These are phyloP conservation scores for Anolis apletophallus DNA, from an alignment of 2,797 vertebrate genomes.

Conservation along the genomic window DNA sequence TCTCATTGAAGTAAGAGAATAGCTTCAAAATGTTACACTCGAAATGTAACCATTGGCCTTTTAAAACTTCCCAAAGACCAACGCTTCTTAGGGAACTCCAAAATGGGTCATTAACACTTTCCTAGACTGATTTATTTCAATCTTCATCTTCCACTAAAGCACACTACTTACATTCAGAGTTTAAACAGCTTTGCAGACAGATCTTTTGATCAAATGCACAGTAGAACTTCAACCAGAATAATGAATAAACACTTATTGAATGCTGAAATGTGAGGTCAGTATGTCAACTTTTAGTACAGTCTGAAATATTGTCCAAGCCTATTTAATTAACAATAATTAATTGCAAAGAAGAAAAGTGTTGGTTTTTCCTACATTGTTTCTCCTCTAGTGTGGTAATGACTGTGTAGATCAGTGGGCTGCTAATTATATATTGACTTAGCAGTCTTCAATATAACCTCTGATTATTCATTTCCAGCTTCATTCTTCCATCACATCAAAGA, in stretches of 20 bases:
- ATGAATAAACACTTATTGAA: constrained; percentile 47
- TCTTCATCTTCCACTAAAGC: neutral
- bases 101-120: neutral
- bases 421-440: constrained; percentile 78
- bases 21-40: neutral
- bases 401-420: constrained; percentile 75
- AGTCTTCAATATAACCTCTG: constrained; percentile 65
- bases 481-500: constrained; percentile 79
- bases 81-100: neutral
- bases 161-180: neutral
- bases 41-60: neutral
- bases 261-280: constrained; percentile 11
- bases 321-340: constrained; percentile 53
- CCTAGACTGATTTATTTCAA: neutral
- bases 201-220: constrained; percentile 20
- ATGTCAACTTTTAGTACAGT: constrained; percentile 23
- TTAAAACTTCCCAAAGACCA: neutral
- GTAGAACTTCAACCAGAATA: neutral
- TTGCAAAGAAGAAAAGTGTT: constrained; percentile 55
- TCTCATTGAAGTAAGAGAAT: neutral
- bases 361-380: constrained; percentile 51
- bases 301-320: constrained; percentile 26
- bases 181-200: neutral
- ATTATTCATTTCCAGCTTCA: constrained; percentile 81
- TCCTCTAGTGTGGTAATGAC: constrained; percentile 66